Base-by-base conservation (phyloP, 2,888 invertebrate genomes). In the Drosophila ochracea region DNA sequence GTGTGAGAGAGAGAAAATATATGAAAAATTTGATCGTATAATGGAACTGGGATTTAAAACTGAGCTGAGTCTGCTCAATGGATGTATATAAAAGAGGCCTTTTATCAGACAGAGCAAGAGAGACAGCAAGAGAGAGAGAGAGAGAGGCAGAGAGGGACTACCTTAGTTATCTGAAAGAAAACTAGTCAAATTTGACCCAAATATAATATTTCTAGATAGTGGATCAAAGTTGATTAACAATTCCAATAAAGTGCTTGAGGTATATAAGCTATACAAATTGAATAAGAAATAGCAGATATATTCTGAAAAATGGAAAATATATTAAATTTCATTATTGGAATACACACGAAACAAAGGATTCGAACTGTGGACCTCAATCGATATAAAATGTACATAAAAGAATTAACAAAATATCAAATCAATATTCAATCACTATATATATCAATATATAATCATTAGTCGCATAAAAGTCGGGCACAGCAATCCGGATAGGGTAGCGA, bases 401-500 rank as follows among this genome's bases (percentile, higher is more conserved):
- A 21, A 43, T 43, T n/a, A 43, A 21, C 43, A 21, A 21, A 7
- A 47, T 21, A 21, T 13, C 21, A 47, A 47, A 31, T 31, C 31
- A 31, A 9, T 31, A 9, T 31, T 31, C 31, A 31, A 31, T 31
- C 31, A 9, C 31, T 31, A 9, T 31, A 9, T 31, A 31, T 31
- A 31, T 31, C 9, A 31, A 31, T 31, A 21, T 47, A 16, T 47
- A 1, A 13, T 21, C 31, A 66, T 4, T 55, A 2, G 13, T 58
- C 3, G 19, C 88, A 89, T 37, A 76, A 53, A 3, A 67, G 73
- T 7, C 37, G 47, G 30, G 71, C 60, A 71, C 90, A 91, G 54
- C 91, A 91, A 1, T 76, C 71, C 5, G 91, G 91, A 83, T 83
- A 87, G 11, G 84, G 75, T 49, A 82, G 73, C 6, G 76, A 72